A percentile compares a stretch with the other conserved stretches of the same genome.
Conservation (phyloP, 2,113 vertebrate species). For the Pampusana beccarii region DNA sequence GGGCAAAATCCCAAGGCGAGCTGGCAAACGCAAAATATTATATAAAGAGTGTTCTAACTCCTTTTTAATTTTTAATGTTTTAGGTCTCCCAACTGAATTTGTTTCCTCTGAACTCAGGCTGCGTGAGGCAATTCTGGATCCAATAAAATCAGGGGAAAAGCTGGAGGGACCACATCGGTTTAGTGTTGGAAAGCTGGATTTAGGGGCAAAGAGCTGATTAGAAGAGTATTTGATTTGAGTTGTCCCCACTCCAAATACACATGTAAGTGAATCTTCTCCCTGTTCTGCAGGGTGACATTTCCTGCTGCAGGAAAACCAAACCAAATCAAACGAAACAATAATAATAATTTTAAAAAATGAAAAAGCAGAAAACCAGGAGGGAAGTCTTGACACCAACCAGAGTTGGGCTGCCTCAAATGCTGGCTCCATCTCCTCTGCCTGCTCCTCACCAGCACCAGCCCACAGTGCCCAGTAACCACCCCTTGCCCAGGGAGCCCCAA, state of each 20-base stretch:
- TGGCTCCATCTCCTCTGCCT: fast-evolving
- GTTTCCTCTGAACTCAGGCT: not conserved
- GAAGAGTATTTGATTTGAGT: not conserved
- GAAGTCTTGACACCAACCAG: not conserved
- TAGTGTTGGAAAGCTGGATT: not conserved
- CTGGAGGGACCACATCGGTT: fast-evolving
- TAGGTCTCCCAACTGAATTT: not conserved
- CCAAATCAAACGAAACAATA: no score
- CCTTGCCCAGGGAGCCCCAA: not conserved
- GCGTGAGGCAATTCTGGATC: not conserved
- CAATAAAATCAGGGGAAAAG: not conserved
- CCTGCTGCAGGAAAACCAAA: not conserved
- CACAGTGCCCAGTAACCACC: not conserved
- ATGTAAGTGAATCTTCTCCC: not conserved
- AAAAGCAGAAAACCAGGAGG: not conserved
- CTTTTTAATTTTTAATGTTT: constrained; percentile 16
- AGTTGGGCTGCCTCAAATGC: fast-evolving
- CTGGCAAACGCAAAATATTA: not conserved
- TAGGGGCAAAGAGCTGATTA: not conserved
- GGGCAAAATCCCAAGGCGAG: constrained; percentile 16
- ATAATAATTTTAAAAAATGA: not conserved
- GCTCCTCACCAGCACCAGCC: not conserved
- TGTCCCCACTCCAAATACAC: not conserved
- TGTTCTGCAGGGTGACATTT: not conserved
- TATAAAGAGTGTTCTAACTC: not conserved